Conservation (phyloP, 2,113 vertebrate genomes). For the Ursus arctos region DNA sequence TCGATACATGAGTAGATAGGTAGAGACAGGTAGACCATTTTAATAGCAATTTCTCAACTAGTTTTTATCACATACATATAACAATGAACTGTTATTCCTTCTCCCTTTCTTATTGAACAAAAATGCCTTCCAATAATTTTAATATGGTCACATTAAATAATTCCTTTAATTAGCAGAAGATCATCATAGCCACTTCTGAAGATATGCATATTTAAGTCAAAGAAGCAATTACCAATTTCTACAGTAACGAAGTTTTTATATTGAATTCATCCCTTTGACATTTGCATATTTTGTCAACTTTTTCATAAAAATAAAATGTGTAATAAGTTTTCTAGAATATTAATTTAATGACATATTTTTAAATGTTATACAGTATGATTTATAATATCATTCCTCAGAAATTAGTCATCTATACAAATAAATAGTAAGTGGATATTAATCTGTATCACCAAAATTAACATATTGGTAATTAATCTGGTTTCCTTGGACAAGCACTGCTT, state of each 20-base stretch:
- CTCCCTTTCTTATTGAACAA: neutral
- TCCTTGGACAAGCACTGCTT: neutral
- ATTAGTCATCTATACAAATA: constrained; percentile 75
- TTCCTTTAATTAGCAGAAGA: neutral
- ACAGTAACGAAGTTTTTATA: neutral
- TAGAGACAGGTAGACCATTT: neutral
- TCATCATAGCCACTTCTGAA: neutral
- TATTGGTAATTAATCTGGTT: constrained; percentile 63
- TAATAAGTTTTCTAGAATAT: constrained; percentile 60
- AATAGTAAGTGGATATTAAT: constrained; percentile 58
- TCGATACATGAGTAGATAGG: neutral
- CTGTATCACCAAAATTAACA: constrained; percentile 59
- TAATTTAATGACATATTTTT: constrained; percentile 55
- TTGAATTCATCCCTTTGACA: neutral
- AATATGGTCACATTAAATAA: constrained; percentile 6
- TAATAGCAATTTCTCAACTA: constrained; percentile 29
- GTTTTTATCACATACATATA: constrained; percentile 6
- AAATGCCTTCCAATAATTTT: constrained; percentile 16
- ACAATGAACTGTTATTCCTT: neutral
- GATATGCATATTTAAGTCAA: neutral
- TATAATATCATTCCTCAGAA: constrained; percentile 68
- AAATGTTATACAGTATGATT: constrained; percentile 48
- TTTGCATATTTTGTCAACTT: constrained; percentile 10
- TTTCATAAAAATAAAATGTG: constrained; percentile 59
- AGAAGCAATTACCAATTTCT: neutral